Evolutionary conservation across 2,888 invertebrate genomes (phyloP), one percentile per base, ranked within the genome.

Genomic region (Alloplasta piceator): DNA sequence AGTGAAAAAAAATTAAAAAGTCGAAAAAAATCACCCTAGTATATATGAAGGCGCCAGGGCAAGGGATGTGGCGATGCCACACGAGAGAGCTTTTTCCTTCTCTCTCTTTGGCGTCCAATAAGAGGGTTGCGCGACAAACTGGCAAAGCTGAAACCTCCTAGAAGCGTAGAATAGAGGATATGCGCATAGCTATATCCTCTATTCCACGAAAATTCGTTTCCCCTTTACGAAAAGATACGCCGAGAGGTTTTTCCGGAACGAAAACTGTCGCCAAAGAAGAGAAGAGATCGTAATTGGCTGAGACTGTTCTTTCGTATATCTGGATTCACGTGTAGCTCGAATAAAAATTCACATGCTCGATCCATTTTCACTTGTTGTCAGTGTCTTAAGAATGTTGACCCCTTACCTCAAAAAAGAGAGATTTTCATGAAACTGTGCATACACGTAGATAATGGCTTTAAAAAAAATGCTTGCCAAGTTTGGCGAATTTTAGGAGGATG

Each of bases 231-330:
- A 78, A 75, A 82, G 78, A 82, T 82, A 82, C 72, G 67, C 12
- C 26, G 26, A 6, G 16, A 67, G 68, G 71, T 67, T 71, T 72
- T 63, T 26, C 26, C 26, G 26, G 26, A 72, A 75, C 78, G 67
- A 67, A n/a, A 50, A 70, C 81, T 71, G 67, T 67, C 38, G 6
- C 60, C 38, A 6, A 60, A 72, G 72, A 56, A 68, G 55, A 67
- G 70, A 66, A 56, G 39, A 56, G 61, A 71, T 50, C 60, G 55
- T 50, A 56, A 48, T 50, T 48, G 58, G 67, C 52, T 6, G 14
- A 78, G 75, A 82, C 82, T 78, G 78, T 82, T 83, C 74, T 79
- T 82, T 73, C 72, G 83, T 72, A 84, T 80, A 84, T 80, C 78
- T 82, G 61, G 80, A 83, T 75, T 82, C 71, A 76, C 74, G 64